Conservation (phyloP, 2,888 invertebrate genomes). For the Gastrophysa polygoni region DNA sequence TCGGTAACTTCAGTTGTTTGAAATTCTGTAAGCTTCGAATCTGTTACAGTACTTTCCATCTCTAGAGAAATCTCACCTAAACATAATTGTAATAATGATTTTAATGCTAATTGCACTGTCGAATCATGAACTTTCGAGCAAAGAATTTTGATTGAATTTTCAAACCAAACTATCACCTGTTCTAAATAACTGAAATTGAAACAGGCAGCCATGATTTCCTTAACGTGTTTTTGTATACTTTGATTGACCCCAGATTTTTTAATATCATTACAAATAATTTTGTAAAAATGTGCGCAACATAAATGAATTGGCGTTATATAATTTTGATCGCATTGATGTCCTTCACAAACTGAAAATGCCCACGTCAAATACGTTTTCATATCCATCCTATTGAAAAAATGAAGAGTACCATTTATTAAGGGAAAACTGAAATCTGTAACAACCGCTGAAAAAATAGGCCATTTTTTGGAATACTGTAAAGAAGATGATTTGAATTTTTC, state of each 20-base stretch:
- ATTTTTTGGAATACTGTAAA: neutral
- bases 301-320: constrained; percentile 7
- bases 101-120: neutral
- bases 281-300: constrained; percentile 12
- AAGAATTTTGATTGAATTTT: neutral
- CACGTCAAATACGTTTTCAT: neutral
- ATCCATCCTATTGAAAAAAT: constrained; percentile 1
- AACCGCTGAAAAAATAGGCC: neutral
- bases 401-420: neutral
- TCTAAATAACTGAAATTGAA: constrained; percentile 7
- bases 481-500: constrained; percentile 11
- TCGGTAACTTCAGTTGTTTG: neutral
- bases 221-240: neutral
- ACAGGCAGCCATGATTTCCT: constrained; percentile 13
- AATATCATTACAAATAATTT: constrained; percentile 3
- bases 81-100: neutral
- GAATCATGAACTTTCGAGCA: neutral
- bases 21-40: neutral
- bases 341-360: constrained; percentile 8
- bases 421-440: constrained; percentile 5
- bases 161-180: neutral
- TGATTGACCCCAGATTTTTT: constrained; percentile 4
- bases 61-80: neutral
- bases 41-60: neutral
- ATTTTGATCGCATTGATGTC: neutral